Evolutionary conservation across 2,113 vertebrate genomes (phyloP).

Genomic region (Ctenomys sociabilis): DNA sequence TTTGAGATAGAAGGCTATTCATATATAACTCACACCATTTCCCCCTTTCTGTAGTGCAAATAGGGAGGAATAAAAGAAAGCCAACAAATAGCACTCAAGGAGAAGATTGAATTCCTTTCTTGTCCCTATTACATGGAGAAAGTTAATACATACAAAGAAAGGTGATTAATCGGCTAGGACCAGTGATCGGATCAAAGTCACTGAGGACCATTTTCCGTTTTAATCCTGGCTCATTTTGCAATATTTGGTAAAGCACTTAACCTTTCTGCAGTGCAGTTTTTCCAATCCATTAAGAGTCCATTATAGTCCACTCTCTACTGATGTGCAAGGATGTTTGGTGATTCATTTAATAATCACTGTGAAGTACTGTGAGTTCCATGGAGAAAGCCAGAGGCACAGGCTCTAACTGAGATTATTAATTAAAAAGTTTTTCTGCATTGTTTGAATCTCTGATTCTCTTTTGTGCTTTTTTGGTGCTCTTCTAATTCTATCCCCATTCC

Average conservation of each 20-base stretch:
- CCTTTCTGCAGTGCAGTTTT: constrained; percentile 46
- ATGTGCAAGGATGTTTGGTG: constrained; percentile 49
- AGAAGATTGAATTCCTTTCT: neutral
- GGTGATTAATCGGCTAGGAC: neutral
- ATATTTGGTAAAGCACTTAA: constrained; percentile 59
- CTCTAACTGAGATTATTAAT: neutral
- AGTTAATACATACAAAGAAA: constrained; percentile 36
- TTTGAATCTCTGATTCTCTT: neutral
- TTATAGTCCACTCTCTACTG: neutral
- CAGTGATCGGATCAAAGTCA: constrained; percentile 15
- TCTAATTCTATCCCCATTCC: neutral
- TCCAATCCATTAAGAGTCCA: constrained; percentile 45
- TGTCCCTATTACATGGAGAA: neutral
- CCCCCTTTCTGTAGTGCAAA: neutral
- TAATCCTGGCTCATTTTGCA: constrained; percentile 43
- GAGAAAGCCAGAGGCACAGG: neutral
- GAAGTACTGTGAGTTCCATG: constrained; percentile 37
- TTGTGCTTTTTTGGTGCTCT: neutral
- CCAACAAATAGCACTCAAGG: neutral
- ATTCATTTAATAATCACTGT: constrained; percentile 32
- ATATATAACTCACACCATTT: constrained; percentile 1
- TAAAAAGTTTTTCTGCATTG: constrained; percentile 37
- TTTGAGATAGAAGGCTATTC: neutral
- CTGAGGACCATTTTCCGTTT: neutral
- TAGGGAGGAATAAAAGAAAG: neutral